A percentile compares a stretch with the other conserved stretches of the same genome.
These are phyloP conservation scores for Anthrax anthrax DNA, from an alignment of 2,888 invertebrate genomes.

Conservation along the genomic window DNA sequence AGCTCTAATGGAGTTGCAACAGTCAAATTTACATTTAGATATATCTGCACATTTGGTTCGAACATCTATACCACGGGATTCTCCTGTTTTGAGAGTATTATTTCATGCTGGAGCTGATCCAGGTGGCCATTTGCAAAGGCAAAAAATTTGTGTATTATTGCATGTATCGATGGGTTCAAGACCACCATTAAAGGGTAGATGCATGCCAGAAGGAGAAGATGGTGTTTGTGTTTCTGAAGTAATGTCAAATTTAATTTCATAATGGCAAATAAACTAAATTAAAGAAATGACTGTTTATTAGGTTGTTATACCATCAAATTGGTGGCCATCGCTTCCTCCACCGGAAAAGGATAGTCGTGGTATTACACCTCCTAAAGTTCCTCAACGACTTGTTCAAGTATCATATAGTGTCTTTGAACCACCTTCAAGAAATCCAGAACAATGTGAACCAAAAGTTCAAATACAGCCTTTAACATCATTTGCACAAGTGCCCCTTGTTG, in stretches of 20 bases:
- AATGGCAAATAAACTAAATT: too few relatives aligned
- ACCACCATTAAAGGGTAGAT: constrained; percentile 67
- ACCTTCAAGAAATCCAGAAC: constrained; percentile 48
- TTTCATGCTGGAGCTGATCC: constrained; percentile 84
- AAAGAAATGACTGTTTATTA: too few relatives aligned
- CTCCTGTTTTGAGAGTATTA: constrained; percentile 80
- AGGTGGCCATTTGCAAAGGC: constrained; percentile 61
- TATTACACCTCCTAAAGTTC: constrained; percentile 41
- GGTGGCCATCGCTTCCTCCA: constrained; percentile 71
- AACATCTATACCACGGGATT: constrained; percentile 69
- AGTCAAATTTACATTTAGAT: constrained; percentile 62
- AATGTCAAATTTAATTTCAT: constrained; percentile 2
- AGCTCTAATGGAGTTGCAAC: constrained; percentile 46
- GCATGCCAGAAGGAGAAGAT: constrained; percentile 84
- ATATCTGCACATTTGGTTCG: constrained; percentile 91
- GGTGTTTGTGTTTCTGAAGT: constrained; percentile 80
- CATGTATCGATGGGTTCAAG: constrained; percentile 52
- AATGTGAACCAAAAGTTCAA: constrained; percentile 60
- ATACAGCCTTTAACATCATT: constrained; percentile 53
- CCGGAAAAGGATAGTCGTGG: constrained; percentile 46
- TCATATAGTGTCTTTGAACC: constrained; percentile 84
- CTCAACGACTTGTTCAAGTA: constrained; percentile 62
- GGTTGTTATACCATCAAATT: constrained; percentile 72
- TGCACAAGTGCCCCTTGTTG: constrained; percentile 53
- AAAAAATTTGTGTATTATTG: constrained; percentile 66